phyloP scores from a whole-genome alignment of 2,888 invertebrate species.

The Drosophila robusta region DNA sequence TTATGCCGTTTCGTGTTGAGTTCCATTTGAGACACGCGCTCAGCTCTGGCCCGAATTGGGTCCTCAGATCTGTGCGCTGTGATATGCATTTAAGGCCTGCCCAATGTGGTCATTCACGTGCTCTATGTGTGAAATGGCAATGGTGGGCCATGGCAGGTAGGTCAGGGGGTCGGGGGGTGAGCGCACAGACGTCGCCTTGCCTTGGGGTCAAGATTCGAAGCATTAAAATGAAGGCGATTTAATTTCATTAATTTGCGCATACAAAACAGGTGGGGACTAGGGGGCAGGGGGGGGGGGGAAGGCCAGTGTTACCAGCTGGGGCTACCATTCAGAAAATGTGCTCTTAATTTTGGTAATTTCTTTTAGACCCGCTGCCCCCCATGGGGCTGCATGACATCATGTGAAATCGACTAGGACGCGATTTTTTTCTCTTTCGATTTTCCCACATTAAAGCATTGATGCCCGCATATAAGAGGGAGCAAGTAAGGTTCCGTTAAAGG shows the following conservation, averaged over 20 bases:
- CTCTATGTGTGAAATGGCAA: slow-evolving; percentile 3
- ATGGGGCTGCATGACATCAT: slow-evolving; percentile 51
- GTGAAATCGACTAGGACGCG: slow-evolving; percentile 35
- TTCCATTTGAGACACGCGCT: neutral
- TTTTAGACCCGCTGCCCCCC: slow-evolving; percentile 3
- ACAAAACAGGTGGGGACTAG: slow-evolving; percentile 1
- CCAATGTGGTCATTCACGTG: slow-evolving; percentile 6
- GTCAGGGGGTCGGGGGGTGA: neutral
- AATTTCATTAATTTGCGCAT: slow-evolving; percentile 74
- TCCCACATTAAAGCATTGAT: slow-evolving; percentile 66
- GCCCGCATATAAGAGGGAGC: slow-evolving; percentile 3
- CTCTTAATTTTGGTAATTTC: slow-evolving; percentile 76
- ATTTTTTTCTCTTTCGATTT: slow-evolving; percentile 46
- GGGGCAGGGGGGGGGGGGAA: neutral
- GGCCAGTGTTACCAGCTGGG: slow-evolving; percentile 3
- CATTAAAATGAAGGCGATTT: slow-evolving; percentile 74
- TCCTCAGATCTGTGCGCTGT: slow-evolving; percentile 25
- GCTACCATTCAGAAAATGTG: slow-evolving; percentile 38
- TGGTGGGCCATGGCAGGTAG: neutral
- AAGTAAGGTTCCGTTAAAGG: too few relatives aligned
- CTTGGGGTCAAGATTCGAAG: slow-evolving; percentile 28
- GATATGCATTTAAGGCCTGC: slow-evolving; percentile 26
- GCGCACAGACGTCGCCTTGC: slow-evolving; percentile 11
- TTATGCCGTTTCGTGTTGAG: too few relatives aligned
- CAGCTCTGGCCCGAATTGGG: neutral